Percentiles rank a stretch among this genome's conserved stretches.
Evolutionary conservation across 1,140 invertebrate genomes (phyloP).

Genomic region (Heliconius nattereri): DNA sequence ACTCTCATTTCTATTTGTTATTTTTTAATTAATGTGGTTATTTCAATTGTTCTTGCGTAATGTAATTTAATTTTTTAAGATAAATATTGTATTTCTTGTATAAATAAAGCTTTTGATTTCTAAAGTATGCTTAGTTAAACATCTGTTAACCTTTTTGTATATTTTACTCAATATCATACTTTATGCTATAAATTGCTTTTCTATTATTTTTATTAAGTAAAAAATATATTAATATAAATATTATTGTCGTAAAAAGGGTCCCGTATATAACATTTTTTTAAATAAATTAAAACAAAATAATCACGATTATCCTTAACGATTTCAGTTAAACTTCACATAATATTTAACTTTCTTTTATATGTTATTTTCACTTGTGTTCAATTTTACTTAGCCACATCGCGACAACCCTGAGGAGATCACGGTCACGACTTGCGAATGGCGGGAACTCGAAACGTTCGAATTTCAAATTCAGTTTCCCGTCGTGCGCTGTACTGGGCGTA

Average conservation of each 20-base stretch:
- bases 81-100: background rate
- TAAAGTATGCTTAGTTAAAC: background rate
- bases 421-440: constrained; percentile 39
- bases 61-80: background rate
- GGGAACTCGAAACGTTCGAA: constrained; percentile 30
- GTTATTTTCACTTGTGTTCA: background rate
- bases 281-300: no score
- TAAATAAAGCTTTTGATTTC: background rate
- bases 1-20: background rate
- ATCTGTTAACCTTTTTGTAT: background rate
- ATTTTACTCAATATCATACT: no score
- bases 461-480: constrained; percentile 55
- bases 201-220: no score
- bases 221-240: no score
- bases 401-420: constrained; percentile 42
- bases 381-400: background rate
- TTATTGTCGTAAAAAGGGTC: no score
- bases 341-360: background rate
- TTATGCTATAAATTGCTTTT: no score
- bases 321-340: no score
- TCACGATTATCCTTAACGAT: no score
- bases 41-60: background rate
- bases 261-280: no score
- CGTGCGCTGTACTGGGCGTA: constrained; percentile 47
- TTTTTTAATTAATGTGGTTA: background rate